Evolutionary conservation across 2,113 vertebrate genomes (phyloP).

Genomic region (Panurus biarmicus): DNA sequence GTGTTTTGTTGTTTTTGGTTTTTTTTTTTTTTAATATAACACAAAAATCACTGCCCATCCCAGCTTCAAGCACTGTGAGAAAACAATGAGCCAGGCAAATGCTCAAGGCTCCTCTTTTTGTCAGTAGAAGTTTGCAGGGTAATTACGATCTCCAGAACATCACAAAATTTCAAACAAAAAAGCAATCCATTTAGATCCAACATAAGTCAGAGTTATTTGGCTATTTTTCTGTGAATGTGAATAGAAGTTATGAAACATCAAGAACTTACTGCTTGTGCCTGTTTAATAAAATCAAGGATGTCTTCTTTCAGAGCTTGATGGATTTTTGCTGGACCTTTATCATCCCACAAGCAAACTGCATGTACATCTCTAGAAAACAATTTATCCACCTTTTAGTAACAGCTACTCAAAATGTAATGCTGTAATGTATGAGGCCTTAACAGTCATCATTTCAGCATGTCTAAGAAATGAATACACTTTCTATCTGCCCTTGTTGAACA

Average conservation of each 20-base stretch:
- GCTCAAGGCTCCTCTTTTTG: not conserved
- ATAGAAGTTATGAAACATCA: not conserved
- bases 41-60: not conserved
- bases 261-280: slow-evolving; percentile 93
- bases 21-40: not conserved
- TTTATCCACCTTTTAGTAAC: not conserved
- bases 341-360: slow-evolving; percentile 97
- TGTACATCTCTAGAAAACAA: slow-evolving; percentile 87
- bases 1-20: not conserved
- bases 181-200: not conserved
- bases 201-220: not conserved
- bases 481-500: not conserved
- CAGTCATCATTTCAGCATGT: not conserved
- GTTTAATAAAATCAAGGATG: slow-evolving; percentile 98
- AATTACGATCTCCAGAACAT: not conserved
- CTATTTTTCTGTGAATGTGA: not conserved
- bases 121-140: not conserved
- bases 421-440: not conserved
- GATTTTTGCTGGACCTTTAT: slow-evolving; percentile 98
- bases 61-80: not conserved
- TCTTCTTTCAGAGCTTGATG: slow-evolving; percentile 99
- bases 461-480: not conserved
- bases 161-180: not conserved
- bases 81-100: not conserved
- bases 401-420: not conserved